Conservation (phyloP, 1,140 invertebrate species). For the Sipha flava region DNA sequence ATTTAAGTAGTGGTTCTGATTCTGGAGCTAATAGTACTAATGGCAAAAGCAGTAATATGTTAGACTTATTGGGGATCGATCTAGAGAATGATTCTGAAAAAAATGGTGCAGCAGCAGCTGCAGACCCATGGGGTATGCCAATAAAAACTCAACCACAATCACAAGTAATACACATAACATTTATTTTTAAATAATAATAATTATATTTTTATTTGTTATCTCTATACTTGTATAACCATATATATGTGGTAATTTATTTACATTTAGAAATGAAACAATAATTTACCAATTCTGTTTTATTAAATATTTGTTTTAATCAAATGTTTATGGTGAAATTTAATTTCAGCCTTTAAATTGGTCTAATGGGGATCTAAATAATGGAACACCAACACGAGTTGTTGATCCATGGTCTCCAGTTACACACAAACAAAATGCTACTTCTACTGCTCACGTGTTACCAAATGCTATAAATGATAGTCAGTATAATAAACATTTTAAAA, state of each 20-base stretch:
- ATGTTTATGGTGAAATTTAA: no score
- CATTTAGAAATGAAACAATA: no score
- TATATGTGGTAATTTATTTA: no score
- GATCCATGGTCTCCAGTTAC: constrained; percentile 43
- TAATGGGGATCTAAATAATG: constrained; percentile 6
- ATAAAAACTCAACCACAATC: constrained; percentile 11
- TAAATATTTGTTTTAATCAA: no score
- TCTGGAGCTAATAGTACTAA: constrained; percentile 26
- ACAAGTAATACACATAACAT: constrained; percentile 35
- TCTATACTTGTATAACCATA: no score
- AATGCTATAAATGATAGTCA: neutral
- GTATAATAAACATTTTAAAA: neutral
- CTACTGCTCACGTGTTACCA: neutral
- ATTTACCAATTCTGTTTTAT: no score
- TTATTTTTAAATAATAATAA: neutral
- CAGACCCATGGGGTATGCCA: constrained; percentile 50
- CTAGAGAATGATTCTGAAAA: constrained; percentile 46
- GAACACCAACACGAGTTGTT: constrained; percentile 20
- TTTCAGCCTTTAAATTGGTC: constrained; percentile 22
- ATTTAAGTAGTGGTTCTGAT: constrained; percentile 30
- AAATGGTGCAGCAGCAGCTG: constrained; percentile 34
- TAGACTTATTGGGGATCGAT: constrained; percentile 74
- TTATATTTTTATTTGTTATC: constrained; percentile 31
- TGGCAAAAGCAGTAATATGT: constrained; percentile 53
- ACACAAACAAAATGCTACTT: constrained; percentile 11